Base-by-base conservation (phyloP, 2,797 vertebrate genomes). In the Intellagama lesueurii region DNA sequence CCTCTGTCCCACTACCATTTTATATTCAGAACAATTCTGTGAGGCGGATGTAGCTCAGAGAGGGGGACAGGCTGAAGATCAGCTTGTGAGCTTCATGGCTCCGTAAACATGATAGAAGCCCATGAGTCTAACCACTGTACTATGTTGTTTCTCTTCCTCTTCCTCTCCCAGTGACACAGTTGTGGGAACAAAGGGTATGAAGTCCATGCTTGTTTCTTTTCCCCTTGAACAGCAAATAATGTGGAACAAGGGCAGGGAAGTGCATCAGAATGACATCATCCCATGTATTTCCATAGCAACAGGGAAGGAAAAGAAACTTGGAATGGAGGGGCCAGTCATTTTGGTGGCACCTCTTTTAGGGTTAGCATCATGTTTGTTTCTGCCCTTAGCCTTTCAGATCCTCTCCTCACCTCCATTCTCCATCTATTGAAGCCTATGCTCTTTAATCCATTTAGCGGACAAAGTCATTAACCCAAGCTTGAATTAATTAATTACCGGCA, bases 91-190 rank as follows among this genome's bases (percentile, higher is more conserved):
- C 35, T 4, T 75, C 80, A 32, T 30, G 60, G 85, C 40, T 68
- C 9, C 5, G 7, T 79, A 5, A 26, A 47, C 49, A 1, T n/a
- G 24, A 11, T 56, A 56, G 14, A 56, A 56, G 12, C 7, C 52
- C 52, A 56, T 56, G 9, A 56, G 14, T 60, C 52, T 14, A 28
- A 73, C 24, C 30, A 22, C n/a, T 52, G 7, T 6, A 19, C 56
- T 40, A 81, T 77, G 92, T 88, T 80, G 77, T 32, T 72, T 4
- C 3, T 5, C 30, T n/a, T 81, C 35, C 78, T 83, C 81, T 91
- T 94, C 88, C 70, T 7, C 1, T 5, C 56, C 0, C 72, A 72
- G 49, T 77, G 8, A 81, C 28, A 0, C 52, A 40, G 16, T 14
- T 49, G 22, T 49, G 69, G 24, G 30, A 81, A 64, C 16, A 19